Evolutionary conservation across 2,113 vertebrate species (phyloP), one percentile per base, ranked within the genome.

Genomic region (Eulemur macaco): DNA sequence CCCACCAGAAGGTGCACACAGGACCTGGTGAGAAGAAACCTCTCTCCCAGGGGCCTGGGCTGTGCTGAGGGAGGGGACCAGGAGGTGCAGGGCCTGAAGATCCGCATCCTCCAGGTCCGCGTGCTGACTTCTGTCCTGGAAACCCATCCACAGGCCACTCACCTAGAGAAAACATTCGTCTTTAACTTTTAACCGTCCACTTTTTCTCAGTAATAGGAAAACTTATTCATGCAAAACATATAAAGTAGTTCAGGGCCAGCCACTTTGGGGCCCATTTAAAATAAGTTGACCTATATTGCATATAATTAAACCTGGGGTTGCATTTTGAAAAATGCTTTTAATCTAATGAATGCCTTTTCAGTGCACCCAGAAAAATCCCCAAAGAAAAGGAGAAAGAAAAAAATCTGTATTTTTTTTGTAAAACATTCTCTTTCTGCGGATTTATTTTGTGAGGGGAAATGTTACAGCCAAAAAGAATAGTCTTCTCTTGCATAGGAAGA

Each of bases 201-300:
- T 86, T 76, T 45, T 56, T 45, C 45, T 73, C 86, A 54, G n/a
- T 45, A n/a, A 58, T 13, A 50, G 37, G 50, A 76, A 95, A 84
- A 85, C 31, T 64, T 31, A 78, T 52, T 92, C 76, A 50, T 34
- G 76, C 1, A 37, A 60, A 95, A 74, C 76, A 63, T 42, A 20
- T 9, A 42, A 60, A 95, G 66, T 95, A 77, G 50, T 94, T 96
- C 92, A 92, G n/a, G 84, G 25, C 47, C 52, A 94, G 71, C 37
- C 68, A 68, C 81, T 56, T 37, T 31, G 31, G 84, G 80, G 34
- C 90, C 84, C 78, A 27, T 94, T 84, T 95, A 71, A 95, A 95
- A 83, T 93, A 92, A 95, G 50, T 34, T 97, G 96, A 96, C 84
- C 90, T 90, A 76, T 63, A 92, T 95, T 86, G 50, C 45, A 39